phyloP scores from a whole-genome alignment of 2,797 vertebrate species.

The Syngnathus rostellatus region DNA sequence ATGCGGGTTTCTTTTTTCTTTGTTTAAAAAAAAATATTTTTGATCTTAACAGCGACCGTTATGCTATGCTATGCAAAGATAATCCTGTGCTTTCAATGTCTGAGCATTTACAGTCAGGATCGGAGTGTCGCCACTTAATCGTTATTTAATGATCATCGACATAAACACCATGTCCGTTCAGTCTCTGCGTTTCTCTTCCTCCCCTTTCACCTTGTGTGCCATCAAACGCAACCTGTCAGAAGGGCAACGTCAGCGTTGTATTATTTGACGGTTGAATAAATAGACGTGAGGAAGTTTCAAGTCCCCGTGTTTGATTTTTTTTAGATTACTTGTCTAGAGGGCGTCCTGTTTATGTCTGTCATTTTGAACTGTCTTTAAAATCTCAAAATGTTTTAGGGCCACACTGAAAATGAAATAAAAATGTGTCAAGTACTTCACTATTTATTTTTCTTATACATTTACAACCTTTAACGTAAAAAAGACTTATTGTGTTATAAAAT shows the following conservation, averaged over 20 bases:
- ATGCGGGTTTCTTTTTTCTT: not conserved
- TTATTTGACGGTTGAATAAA: slow-evolving; percentile 76
- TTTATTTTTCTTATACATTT: not conserved
- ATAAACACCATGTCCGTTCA: slow-evolving; percentile 36
- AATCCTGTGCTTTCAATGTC: slow-evolving; percentile 52
- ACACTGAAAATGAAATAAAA: not conserved
- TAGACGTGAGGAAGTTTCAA: slow-evolving; percentile 41
- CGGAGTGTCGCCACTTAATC: slow-evolving; percentile 2
- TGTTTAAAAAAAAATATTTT: too few relatives aligned
- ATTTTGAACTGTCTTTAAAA: not conserved
- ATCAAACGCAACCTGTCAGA: slow-evolving; percentile 65
- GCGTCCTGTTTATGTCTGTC: not conserved
- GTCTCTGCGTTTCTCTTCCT: slow-evolving; percentile 45
- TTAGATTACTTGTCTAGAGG: not conserved
- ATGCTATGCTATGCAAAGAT: slow-evolving; percentile 77
- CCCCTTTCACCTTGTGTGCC: slow-evolving; percentile 74
- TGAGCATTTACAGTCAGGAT: slow-evolving; percentile 28
- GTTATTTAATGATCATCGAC: slow-evolving; percentile 23
- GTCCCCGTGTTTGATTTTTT: not conserved
- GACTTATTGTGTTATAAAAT: too few relatives aligned
- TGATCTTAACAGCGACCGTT: slow-evolving; percentile 52
- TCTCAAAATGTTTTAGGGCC: not conserved
- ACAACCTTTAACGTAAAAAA: not conserved
- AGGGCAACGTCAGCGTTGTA: slow-evolving; percentile 65
- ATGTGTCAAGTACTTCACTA: not conserved